These are phyloP conservation scores for Toxonevra muliebris DNA, from an alignment of 2,888 invertebrate genomes.

Conservation along the genomic window DNA sequence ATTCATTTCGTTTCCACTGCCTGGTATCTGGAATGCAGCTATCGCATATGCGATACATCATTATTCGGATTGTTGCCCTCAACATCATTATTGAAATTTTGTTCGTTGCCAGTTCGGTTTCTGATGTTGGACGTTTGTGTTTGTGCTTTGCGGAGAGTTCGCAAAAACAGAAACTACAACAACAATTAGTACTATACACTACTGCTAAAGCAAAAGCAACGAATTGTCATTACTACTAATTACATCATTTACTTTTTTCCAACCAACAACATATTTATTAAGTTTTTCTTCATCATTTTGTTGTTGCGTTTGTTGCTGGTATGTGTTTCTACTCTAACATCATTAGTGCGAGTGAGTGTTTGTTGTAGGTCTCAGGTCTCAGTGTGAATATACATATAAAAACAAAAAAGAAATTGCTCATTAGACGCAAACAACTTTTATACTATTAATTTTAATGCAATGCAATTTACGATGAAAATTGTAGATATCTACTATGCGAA, in stretches of 20 bases:
- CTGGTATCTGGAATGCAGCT: not conserved
- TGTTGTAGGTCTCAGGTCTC: not conserved
- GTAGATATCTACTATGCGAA: too few species aligned
- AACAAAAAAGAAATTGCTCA: not conserved
- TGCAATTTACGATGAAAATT: not conserved
- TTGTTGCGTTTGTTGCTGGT: too few species aligned
- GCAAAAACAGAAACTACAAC: slow-evolving; percentile 10
- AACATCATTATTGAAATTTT: slow-evolving; percentile 12
- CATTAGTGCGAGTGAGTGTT: not conserved
- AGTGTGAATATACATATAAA: too few species aligned
- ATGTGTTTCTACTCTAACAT: slow-evolving; percentile 1
- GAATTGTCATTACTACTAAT: slow-evolving; percentile 49
- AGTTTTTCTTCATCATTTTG: slow-evolving; percentile 14
- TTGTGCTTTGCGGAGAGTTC: slow-evolving; percentile 21
- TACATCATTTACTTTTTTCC: slow-evolving; percentile 47
- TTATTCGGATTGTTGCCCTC: not conserved
- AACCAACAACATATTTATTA: slow-evolving; percentile 36
- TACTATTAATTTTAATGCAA: not conserved
- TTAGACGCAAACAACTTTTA: not conserved
- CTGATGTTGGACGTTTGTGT: slow-evolving; percentile 28
- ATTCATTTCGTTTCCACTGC: not conserved
- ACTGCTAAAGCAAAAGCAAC: slow-evolving; percentile 29
- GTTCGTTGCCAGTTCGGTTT: slow-evolving; percentile 17
- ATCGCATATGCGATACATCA: not conserved
- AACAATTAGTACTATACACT: slow-evolving; percentile 35